Evolutionary conservation across 2,888 invertebrate genomes (phyloP).

Genomic region (Caenorhabditis sp.): DNA sequence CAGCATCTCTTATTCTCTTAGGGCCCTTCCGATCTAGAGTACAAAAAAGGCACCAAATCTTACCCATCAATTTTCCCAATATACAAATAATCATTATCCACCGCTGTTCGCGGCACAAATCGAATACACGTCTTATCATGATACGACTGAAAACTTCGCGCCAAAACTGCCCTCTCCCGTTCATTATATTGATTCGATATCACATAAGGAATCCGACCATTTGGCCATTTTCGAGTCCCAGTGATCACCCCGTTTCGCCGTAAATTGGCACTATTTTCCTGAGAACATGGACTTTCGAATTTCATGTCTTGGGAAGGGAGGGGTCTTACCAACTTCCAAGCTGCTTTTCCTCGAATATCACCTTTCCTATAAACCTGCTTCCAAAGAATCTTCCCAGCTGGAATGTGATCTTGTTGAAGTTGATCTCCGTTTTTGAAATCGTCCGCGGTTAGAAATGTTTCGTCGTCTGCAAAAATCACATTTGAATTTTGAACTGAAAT

Average conservation of each 20-base stretch:
- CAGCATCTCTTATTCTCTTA: too few species aligned
- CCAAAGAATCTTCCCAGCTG: conserved; percentile 50
- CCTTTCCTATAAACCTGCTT: conserved; percentile 61
- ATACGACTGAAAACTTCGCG: conserved; percentile 69
- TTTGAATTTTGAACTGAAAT: too few species aligned
- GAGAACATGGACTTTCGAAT: not conserved
- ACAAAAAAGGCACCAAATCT: not conserved
- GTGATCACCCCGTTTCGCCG: conserved; percentile 66
- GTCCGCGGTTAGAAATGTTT: conserved; percentile 49
- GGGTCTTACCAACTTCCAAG: conserved; percentile 51
- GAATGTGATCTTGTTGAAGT: conserved; percentile 41
- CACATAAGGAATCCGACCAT: conserved; percentile 71
- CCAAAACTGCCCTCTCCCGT: conserved; percentile 68
- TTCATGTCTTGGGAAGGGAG: not conserved
- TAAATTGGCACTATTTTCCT: conserved; percentile 26
- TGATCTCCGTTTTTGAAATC: conserved; percentile 66
- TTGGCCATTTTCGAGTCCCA: conserved; percentile 70
- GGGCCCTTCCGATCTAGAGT: too few species aligned
- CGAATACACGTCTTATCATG: conserved; percentile 68
- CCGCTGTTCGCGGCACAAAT: conserved; percentile 63
- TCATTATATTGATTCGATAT: conserved; percentile 68
- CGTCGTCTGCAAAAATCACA: conserved; percentile 59
- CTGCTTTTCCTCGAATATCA: conserved; percentile 68
- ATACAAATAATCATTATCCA: conserved; percentile 70
- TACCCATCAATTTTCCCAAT: conserved; percentile 71